phyloP scores from a whole-genome alignment of 2,888 invertebrate species.

The Cantharis rustica region DNA sequence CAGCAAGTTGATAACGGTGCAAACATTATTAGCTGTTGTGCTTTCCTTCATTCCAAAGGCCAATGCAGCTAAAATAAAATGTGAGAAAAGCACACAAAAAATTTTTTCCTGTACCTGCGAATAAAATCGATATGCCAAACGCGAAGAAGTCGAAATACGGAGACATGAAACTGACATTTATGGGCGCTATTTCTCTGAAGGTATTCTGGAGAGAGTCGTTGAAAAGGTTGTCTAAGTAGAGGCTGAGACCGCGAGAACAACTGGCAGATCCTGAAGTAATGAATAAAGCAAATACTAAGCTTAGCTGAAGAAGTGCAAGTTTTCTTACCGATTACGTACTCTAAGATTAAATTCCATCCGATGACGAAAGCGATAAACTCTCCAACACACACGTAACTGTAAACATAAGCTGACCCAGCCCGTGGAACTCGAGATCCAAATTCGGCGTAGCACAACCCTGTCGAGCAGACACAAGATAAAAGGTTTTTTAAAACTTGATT shows the following conservation, averaged over 20 bases:
- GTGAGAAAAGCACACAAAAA: slow-evolving; percentile 80
- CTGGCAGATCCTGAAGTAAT: slow-evolving; percentile 72
- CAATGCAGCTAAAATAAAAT: slow-evolving; percentile 72
- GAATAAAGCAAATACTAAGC: not conserved
- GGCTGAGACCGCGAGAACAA: slow-evolving; percentile 77
- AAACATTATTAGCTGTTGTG: slow-evolving; percentile 82
- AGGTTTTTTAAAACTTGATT: not conserved
- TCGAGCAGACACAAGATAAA: not conserved
- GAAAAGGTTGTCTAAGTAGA: slow-evolving; percentile 73
- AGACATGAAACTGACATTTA: slow-evolving; percentile 68
- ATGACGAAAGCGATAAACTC: slow-evolving; percentile 91
- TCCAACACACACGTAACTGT: slow-evolving; percentile 91
- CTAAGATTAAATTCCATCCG: slow-evolving; percentile 92
- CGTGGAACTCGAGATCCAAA: slow-evolving; percentile 87
- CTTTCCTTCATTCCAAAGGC: slow-evolving; percentile 90
- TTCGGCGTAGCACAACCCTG: slow-evolving; percentile 88
- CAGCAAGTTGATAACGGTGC: slow-evolving; percentile 79
- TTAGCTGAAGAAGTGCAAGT: not conserved
- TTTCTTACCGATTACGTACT: slow-evolving; percentile 77
- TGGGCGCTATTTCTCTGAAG: slow-evolving; percentile 66
- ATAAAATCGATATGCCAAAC: slow-evolving; percentile 70
- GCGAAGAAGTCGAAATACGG: slow-evolving; percentile 79
- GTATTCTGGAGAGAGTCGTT: slow-evolving; percentile 68
- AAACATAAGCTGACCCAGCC: slow-evolving; percentile 91
- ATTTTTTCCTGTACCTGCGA: slow-evolving; percentile 72